Percentiles rank a stretch among this genome's conserved stretches.
phyloP scores from a whole-genome alignment of 2,113 vertebrate species.

The Gobius niger region DNA sequence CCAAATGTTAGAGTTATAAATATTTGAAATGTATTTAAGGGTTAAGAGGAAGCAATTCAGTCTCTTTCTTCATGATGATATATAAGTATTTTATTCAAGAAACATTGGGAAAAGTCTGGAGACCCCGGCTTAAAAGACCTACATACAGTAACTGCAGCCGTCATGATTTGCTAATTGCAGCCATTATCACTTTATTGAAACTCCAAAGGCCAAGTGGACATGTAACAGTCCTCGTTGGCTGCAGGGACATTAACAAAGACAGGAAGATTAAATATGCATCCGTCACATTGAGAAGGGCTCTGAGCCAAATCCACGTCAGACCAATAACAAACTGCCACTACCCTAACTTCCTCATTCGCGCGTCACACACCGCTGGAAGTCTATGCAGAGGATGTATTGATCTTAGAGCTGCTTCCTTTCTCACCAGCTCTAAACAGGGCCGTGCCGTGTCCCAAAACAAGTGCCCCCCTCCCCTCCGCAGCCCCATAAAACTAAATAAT shows the following conservation, averaged over 20 bases:
- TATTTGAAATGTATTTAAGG: too few species aligned
- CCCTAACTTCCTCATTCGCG: conserved; percentile 86
- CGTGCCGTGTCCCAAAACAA: conserved; percentile 62
- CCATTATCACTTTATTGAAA: conserved; percentile 76
- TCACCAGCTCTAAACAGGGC: conserved; percentile 88
- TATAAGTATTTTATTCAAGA: too few species aligned
- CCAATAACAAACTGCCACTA: conserved; percentile 88
- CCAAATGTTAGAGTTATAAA: too few species aligned
- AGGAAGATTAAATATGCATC: conserved; percentile 98
- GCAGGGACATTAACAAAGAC: conserved; percentile 94
- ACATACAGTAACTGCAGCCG: too few species aligned
- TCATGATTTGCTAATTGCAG: too few species aligned
- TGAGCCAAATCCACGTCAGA: conserved; percentile 95
- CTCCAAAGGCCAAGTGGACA: conserved; percentile 74
- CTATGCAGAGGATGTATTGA: conserved; percentile 93
- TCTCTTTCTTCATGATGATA: too few species aligned
- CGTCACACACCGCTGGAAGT: conserved; percentile 93
- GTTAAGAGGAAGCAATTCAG: too few species aligned
- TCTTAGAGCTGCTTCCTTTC: conserved; percentile 94
- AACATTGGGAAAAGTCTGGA: too few species aligned
- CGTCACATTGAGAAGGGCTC: conserved; percentile 88
- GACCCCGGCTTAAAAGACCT: too few species aligned
- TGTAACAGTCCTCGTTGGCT: conserved; percentile 83
- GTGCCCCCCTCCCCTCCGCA: conserved; percentile 31
- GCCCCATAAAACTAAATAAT: conserved; percentile 80